Percentiles rank a stretch among this genome's conserved stretches.
Evolutionary conservation across 2,888 invertebrate species (phyloP).

Genomic region (Lepidonotus clava): DNA sequence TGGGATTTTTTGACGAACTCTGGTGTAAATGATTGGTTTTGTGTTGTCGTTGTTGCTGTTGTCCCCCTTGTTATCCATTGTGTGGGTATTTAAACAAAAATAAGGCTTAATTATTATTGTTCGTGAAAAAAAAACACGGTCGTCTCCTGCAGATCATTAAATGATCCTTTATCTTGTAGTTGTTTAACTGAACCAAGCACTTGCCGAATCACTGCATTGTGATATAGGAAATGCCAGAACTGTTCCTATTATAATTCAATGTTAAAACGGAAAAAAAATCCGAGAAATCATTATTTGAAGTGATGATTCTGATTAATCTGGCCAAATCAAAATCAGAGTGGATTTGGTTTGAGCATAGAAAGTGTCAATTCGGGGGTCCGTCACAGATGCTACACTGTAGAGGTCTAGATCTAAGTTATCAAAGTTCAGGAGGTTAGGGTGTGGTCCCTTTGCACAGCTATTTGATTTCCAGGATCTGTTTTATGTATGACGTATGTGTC

Average conservation of each 20-base stretch:
- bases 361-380: no score
- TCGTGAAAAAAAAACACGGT: not conserved
- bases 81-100: conserved; percentile 15
- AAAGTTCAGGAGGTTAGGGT: no score
- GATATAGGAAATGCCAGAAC: conserved; percentile 16
- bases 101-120: conserved; percentile 44
- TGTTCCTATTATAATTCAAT: not conserved
- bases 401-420: no score
- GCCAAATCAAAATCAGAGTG: no score
- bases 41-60: conserved; percentile 23
- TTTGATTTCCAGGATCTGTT: no score
- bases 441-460: no score
- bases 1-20: not conserved
- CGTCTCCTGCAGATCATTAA: not conserved
- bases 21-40: not conserved
- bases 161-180: not conserved
- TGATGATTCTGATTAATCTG: no score
- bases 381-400: no score
- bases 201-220: conserved; percentile 37
- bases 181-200: conserved; percentile 39
- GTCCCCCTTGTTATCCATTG: not conserved
- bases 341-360: no score
- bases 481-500: no score
- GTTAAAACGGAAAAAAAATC: no score
- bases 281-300: no score